Conservation (phyloP, 2,113 vertebrate genomes). For the Delphinus delphis region DNA sequence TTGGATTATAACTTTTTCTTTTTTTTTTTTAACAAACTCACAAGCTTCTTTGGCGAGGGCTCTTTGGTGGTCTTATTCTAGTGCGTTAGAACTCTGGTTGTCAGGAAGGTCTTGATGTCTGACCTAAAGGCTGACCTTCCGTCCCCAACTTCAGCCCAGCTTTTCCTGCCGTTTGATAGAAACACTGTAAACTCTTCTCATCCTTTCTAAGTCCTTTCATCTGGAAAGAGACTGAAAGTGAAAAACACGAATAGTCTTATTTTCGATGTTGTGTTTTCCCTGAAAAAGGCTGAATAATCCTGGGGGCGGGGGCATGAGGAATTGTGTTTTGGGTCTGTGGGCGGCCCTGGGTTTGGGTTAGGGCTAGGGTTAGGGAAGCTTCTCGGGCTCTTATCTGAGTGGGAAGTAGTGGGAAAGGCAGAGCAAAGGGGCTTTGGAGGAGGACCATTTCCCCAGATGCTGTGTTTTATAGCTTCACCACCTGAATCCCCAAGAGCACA, state of each 20-base stretch:
- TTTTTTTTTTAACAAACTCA: not conserved
- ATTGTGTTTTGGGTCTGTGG: not conserved
- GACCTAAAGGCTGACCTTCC: not conserved
- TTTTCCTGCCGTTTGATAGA: not conserved
- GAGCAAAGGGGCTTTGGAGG: too few relatives aligned
- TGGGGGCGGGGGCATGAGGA: fast-evolving
- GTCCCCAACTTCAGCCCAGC: not conserved
- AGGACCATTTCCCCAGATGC: not conserved
- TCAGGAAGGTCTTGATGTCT: not conserved
- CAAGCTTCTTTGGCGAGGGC: not conserved
- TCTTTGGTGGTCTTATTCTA: not conserved
- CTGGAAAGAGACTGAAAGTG: not conserved
- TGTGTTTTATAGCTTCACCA: not conserved
- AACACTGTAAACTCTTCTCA: not conserved
- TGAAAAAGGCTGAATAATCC: not conserved
- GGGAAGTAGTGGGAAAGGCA: not conserved
- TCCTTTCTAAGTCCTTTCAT: not conserved
- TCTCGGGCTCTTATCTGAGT: not conserved
- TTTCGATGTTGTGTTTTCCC: not conserved
- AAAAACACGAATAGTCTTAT: not conserved
- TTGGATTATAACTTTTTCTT: not conserved
- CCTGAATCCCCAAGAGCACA: not conserved
- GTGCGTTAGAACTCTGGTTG: not conserved
- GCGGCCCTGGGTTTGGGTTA: not conserved
- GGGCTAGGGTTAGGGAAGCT: not conserved